Evolutionary conservation across 2,888 invertebrate species (phyloP), one percentile per base, ranked within the genome.

Genomic region (Ectobius pallidus): DNA sequence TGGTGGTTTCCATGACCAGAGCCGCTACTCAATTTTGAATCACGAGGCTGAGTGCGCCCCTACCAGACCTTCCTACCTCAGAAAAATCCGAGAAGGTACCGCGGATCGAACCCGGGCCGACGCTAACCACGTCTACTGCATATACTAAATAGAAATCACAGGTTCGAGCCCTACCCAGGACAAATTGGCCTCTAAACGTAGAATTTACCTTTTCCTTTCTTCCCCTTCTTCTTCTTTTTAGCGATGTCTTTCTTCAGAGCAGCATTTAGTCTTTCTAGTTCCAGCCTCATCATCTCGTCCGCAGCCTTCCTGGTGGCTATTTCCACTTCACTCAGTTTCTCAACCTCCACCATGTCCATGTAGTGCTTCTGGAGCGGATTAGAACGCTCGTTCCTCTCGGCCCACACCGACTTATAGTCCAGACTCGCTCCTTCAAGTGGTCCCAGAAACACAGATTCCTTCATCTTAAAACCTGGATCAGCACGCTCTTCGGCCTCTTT

Each of bases 261-360:
- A 77, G 79, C 86, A 82, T 86, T 85, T 25, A 90, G 80, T 69
- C 84, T 76, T 4, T 83, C 83, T 62, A 89, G 79, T 78, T 90
- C 89, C 30, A 86, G 70, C 77, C 85, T 84, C 90, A 91, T 90
- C 77, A 87, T 78, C 77, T 89, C 89, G 79, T 94, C 94, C 0
- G 93, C 92, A 62, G 89, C 84, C 44, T 86, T 83, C n/a, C 92
- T 84, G 39, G 92, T 83, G 79, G 92, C 87, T 32, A 88, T 78
- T 71, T 92, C 89, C 69, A 91, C 85, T 75, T 91, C 88, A 72
- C 86, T 83, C 75, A 89, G 87, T 76, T 90, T 88, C 75, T 89
- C 86, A 77, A 90, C 89, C 11, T 87, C 88, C 49, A 94, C 87
- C 42, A 92, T 81, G 76, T 90, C 86, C 77, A 86, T 83, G 76